These are phyloP conservation scores for Synchiropus splendidus DNA, from an alignment of 2,113 vertebrate species.

Conservation along the genomic window DNA sequence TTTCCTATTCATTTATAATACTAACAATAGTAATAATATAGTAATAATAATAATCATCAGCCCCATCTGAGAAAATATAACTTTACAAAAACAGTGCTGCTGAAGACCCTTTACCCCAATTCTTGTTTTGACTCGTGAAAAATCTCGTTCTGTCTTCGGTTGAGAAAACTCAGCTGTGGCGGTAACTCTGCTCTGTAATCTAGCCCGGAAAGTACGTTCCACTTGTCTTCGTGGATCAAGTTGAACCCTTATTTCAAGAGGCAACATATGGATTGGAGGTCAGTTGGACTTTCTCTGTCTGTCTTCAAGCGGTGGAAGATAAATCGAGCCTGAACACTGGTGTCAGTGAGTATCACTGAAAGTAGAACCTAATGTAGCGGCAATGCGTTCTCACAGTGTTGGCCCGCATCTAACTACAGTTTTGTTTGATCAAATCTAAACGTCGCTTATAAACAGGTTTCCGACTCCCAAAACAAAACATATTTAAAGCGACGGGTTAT, in stretches of 20 bases:
- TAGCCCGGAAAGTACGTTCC: slow-evolving; percentile 27
- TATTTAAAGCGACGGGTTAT: no score
- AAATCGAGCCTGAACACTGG: slow-evolving; percentile 49
- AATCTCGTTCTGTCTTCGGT: slow-evolving; percentile 10
- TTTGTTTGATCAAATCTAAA: no score
- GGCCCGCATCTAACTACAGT: no score
- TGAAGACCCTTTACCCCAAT: no score
- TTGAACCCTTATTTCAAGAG: slow-evolving; percentile 29
- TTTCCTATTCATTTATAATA: no score
- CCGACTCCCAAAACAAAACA: no score
- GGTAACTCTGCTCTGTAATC: slow-evolving; percentile 30
- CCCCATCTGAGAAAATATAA: no score
- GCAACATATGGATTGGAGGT: slow-evolving; percentile 49
- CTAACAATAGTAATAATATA: no score
- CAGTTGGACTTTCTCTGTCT: slow-evolving; percentile 46
- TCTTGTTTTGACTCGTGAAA: neutral
- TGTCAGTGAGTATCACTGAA: slow-evolving; percentile 30
- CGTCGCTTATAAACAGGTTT: no score
- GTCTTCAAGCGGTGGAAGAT: slow-evolving; percentile 38
- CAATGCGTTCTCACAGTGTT: no score
- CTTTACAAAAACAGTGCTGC: no score
- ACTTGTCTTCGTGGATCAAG: slow-evolving; percentile 32
- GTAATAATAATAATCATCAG: no score
- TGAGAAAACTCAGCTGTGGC: slow-evolving; percentile 11
- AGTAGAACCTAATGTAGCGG: slow-evolving; percentile 19